These are phyloP conservation scores for Deilephila elpenor DNA, from an alignment of 2,888 invertebrate species.

Conservation along the genomic window DNA sequence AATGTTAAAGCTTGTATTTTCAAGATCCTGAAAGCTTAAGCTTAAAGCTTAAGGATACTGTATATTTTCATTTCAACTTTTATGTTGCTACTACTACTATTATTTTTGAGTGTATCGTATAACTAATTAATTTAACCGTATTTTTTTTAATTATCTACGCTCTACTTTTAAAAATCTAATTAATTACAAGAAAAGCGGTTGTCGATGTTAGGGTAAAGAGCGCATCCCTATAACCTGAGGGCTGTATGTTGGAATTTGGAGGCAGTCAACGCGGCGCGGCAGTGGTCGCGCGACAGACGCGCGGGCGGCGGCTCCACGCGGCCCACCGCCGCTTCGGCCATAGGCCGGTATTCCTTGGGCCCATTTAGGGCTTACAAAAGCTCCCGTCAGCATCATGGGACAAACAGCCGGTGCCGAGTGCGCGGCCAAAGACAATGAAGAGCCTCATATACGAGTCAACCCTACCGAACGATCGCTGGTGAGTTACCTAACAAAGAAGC, in stretches of 20 bases:
- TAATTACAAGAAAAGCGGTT: background rate
- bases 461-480: conserved; percentile 83
- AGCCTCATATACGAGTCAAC: conserved; percentile 80
- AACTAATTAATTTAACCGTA: no score
- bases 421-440: conserved; percentile 81
- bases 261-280: conserved; percentile 63
- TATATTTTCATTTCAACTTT: no score
- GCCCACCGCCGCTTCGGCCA: conserved; percentile 70
- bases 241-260: conserved; percentile 53
- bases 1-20: no score
- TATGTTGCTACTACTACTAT: no score
- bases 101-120: no score
- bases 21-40: no score
- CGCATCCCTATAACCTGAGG: conserved; percentile 56
- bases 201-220: conserved; percentile 39
- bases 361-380: conserved; percentile 32
- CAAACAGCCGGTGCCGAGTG: conserved; percentile 82
- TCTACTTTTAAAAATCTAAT: background rate
- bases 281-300: conserved; percentile 78
- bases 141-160: background rate
- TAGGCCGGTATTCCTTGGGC: conserved; percentile 43
- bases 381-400: conserved; percentile 72
- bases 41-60: no score
- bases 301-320: conserved; percentile 80
- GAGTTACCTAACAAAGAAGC: conserved; percentile 52